Evolutionary conservation across 2,888 invertebrate species (phyloP).

Genomic region (Lordiphosa andalusiaca): DNA sequence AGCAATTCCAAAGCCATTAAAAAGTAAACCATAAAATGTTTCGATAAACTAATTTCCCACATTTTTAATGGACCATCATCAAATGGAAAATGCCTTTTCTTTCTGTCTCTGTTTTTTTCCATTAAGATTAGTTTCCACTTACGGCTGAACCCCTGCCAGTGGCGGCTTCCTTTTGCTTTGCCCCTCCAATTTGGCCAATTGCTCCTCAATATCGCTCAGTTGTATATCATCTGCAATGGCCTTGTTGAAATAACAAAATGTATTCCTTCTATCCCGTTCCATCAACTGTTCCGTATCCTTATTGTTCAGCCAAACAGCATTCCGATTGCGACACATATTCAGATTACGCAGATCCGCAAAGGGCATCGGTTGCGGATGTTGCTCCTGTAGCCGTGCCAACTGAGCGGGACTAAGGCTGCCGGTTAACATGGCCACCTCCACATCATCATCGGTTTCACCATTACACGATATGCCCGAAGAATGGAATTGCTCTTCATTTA

Average conservation of each 20-base stretch:
- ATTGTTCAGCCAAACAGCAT: constrained; percentile 76
- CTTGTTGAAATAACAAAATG: constrained; percentile 43
- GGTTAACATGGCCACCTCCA: constrained; percentile 74
- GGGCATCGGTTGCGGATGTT: constrained; percentile 32
- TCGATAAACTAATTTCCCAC: constrained; percentile 14
- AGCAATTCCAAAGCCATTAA: constrained; percentile 10
- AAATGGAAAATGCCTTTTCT: constrained; percentile 44
- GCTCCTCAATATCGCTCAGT: constrained; percentile 80
- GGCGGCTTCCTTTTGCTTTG: constrained; percentile 26
- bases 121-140: constrained; percentile 9
- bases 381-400: constrained; percentile 45
- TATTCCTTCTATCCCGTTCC: constrained; percentile 16
- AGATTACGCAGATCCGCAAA: constrained; percentile 72
- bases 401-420: constrained; percentile 53
- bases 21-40: not conserved
- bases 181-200: constrained; percentile 75
- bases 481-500: constrained; percentile 69
- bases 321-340: constrained; percentile 78
- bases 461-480: constrained; percentile 79
- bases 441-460: constrained; percentile 77
- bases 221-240: constrained; percentile 76
- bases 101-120: not conserved
- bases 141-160: constrained; percentile 4
- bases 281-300: constrained; percentile 45
- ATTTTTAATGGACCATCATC: constrained; percentile 31